Evolutionary conservation across 1,140 invertebrate genomes (phyloP).

Genomic region (Arion vulgaris): DNA sequence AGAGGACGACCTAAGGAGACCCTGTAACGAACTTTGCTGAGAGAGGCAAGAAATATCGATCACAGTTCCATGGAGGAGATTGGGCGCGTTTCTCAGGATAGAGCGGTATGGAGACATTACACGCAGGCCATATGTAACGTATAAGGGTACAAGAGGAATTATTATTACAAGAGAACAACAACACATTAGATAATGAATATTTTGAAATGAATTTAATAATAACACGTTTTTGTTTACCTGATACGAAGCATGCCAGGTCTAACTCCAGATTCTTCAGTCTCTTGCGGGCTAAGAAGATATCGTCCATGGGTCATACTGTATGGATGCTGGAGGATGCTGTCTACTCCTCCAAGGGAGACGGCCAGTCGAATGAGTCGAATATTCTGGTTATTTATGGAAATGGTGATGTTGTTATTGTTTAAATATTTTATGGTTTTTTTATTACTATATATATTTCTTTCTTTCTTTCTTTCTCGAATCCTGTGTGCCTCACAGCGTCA

Average conservation of each 20-base stretch:
- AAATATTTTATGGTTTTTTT: neutral
- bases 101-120: neutral
- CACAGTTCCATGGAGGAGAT: too few species aligned
- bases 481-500: too few species aligned
- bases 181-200: neutral
- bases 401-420: too few species aligned
- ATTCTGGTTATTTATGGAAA: slow-evolving; percentile 46
- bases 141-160: too few species aligned
- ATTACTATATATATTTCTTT: too few species aligned
- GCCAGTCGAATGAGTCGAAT: slow-evolving; percentile 81
- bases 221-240: slow-evolving; percentile 59
- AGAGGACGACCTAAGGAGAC: too few species aligned
- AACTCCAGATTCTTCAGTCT: slow-evolving; percentile 84
- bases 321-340: slow-evolving; percentile 82
- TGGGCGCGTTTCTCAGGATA: too few species aligned
- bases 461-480: too few species aligned
- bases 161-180: neutral
- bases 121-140: too few species aligned
- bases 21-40: too few species aligned
- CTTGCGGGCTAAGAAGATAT: slow-evolving; percentile 76
- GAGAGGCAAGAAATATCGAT: too few species aligned
- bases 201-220: neutral
- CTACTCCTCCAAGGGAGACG: slow-evolving; percentile 94
- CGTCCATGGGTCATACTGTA: slow-evolving; percentile 74
- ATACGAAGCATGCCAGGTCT: slow-evolving; percentile 88